A percentile compares a stretch with the other conserved stretches of the same genome.
These are phyloP conservation scores for Potamilus streckersoni DNA, from an alignment of 1,140 invertebrate genomes.

Conservation along the genomic window DNA sequence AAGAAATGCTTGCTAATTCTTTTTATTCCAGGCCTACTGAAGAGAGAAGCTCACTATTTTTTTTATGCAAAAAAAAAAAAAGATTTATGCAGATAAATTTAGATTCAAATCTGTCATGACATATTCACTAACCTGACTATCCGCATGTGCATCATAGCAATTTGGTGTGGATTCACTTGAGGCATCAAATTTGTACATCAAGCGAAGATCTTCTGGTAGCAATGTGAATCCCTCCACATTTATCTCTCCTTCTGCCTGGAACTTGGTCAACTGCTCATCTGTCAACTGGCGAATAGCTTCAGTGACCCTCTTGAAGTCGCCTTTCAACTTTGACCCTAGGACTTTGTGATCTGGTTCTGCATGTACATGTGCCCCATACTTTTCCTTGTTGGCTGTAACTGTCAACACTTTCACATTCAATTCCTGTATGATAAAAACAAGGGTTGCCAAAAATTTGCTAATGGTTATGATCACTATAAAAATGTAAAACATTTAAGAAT, in stretches of 20 bases:
- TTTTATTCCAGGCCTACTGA: not conserved
- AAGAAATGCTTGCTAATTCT: not conserved
- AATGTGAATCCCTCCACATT: conserved; percentile 73
- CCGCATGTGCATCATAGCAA: conserved; percentile 89
- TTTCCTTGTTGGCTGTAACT: conserved; percentile 90
- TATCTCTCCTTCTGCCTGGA: conserved; percentile 80
- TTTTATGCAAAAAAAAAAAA: not conserved
- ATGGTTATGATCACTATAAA: too few species aligned
- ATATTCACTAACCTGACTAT: conserved; percentile 76
- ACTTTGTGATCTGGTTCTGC: conserved; percentile 94
- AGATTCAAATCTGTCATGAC: conserved; percentile 5
- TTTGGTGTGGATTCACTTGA: conserved; percentile 70
- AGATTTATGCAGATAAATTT: not conserved
- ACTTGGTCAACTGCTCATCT: conserved; percentile 84
- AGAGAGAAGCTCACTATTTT: not conserved
- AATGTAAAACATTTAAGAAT: too few species aligned
- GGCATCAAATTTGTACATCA: conserved; percentile 83
- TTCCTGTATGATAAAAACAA: conserved; percentile 72
- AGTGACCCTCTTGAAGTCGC: conserved; percentile 82
- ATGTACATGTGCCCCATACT: conserved; percentile 91
- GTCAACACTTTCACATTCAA: conserved; percentile 92
- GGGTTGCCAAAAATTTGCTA: too few species aligned
- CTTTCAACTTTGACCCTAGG: conserved; percentile 77
- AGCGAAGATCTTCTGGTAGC: conserved; percentile 82
- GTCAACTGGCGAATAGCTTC: conserved; percentile 84